Evolutionary conservation across 2,797 vertebrate genomes (phyloP).

Genomic region (Melanotaenia parkinsoni): DNA sequence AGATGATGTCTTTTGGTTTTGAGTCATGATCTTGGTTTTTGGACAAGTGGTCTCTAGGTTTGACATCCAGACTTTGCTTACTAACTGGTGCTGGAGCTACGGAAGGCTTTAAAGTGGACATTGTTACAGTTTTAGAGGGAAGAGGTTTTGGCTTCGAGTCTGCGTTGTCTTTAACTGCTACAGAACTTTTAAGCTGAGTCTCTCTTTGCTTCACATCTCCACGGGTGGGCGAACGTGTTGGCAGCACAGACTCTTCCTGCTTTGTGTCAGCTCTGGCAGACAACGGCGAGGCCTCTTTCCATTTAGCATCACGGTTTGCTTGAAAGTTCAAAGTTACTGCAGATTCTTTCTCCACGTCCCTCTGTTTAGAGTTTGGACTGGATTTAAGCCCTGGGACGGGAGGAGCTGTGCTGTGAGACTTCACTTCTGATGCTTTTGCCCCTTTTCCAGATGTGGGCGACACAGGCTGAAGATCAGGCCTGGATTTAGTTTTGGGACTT

Average conservation of each 20-base stretch:
- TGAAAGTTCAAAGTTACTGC: constrained; percentile 9
- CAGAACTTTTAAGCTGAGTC: constrained; percentile 39
- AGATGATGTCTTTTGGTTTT: constrained; percentile 50
- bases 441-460: constrained; percentile 53
- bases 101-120: constrained; percentile 13
- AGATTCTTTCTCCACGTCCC: constrained; percentile 50
- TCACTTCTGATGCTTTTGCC: constrained; percentile 50
- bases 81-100: constrained; percentile 24
- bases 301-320: constrained; percentile 33
- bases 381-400: constrained; percentile 26
- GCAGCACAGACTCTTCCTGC: constrained; percentile 34
- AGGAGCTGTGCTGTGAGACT: constrained; percentile 24
- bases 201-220: constrained; percentile 51
- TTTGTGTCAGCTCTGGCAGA: constrained; percentile 12
- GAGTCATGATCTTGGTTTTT: constrained; percentile 54
- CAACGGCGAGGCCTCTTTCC: constrained; percentile 26
- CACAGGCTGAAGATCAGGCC: constrained; percentile 54
- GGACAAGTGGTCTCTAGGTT: constrained; percentile 72
- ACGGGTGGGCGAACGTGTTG: not conserved
- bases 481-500: constrained; percentile 62
- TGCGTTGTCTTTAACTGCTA: constrained; percentile 42
- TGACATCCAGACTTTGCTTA: constrained; percentile 65
- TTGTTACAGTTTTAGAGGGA: constrained; percentile 39
- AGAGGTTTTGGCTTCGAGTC: constrained; percentile 59
- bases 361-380: constrained; percentile 54